Evolutionary conservation across 2,888 invertebrate species (phyloP).

Genomic region (Andrena dorsata): DNA sequence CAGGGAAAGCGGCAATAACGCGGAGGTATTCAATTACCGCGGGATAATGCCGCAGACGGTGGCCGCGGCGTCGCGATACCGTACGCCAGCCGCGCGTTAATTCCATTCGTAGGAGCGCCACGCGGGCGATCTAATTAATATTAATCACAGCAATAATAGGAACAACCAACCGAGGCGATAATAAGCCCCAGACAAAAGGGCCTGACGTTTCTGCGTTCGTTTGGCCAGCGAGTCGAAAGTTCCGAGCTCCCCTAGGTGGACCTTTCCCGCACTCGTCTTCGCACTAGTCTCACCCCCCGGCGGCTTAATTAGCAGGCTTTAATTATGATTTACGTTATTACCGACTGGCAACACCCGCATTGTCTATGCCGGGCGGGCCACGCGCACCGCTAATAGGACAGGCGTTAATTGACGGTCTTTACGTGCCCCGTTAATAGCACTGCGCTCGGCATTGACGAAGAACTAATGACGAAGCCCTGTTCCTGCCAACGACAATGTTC

Average conservation of each 20-base stretch:
- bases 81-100: conserved; percentile 6
- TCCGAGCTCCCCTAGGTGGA: not conserved
- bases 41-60: conserved; percentile 29
- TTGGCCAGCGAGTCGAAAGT: not conserved
- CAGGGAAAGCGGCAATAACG: conserved; percentile 22
- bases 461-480: conserved; percentile 29
- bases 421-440: conserved; percentile 41
- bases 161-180: not conserved
- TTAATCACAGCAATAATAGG: conserved; percentile 11
- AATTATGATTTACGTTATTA: conserved; percentile 72
- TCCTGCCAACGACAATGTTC: conserved; percentile 6
- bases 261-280: conserved; percentile 9
- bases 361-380: conserved; percentile 37
- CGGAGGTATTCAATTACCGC: conserved; percentile 36
- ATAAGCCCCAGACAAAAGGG: not conserved
- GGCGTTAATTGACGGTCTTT: conserved; percentile 55
- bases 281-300: not conserved
- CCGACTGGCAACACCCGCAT: conserved; percentile 58
- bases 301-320: conserved; percentile 59
- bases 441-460: conserved; percentile 26
- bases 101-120: conserved; percentile 14
- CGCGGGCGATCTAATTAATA: conserved; percentile 18
- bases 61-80: not conserved
- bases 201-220: not conserved
- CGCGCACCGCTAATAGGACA: conserved; percentile 46